Percentiles rank a stretch among this genome's conserved stretches.
Evolutionary conservation across 2,113 vertebrate genomes (phyloP).

Genomic region (Damaliscus lunatus): DNA sequence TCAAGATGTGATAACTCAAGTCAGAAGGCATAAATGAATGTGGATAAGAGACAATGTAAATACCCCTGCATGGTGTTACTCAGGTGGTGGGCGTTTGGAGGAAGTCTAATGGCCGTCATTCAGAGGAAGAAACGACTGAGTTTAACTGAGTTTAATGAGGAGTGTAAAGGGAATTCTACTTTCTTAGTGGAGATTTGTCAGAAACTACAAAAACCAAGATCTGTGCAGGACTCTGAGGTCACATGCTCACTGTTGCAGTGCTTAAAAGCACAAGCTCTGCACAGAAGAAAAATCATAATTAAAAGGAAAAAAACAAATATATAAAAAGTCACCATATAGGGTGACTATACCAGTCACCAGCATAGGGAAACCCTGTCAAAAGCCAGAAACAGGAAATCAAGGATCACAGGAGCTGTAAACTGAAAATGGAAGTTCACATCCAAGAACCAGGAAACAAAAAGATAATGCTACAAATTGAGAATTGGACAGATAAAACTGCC

Average conservation of each 20-base stretch:
- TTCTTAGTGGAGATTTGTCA: background rate
- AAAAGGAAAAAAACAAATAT: background rate
- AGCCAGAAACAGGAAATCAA: background rate
- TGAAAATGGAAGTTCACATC: constrained; percentile 1
- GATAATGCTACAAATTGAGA: constrained; percentile 1
- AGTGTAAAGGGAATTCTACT: background rate
- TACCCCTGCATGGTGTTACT: background rate
- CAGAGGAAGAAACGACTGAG: background rate
- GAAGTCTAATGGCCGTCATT: background rate
- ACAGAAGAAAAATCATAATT: background rate
- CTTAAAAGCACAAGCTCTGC: background rate
- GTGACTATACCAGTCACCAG: background rate
- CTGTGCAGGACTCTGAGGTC: background rate
- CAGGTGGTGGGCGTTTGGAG: background rate
- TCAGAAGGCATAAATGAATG: background rate
- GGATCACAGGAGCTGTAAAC: background rate
- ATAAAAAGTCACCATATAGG: background rate
- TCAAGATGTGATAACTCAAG: background rate
- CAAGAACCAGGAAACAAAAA: background rate
- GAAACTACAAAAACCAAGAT: background rate
- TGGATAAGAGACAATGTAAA: background rate
- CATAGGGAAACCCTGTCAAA: background rate
- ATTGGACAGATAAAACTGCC: background rate
- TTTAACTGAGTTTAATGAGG: background rate
- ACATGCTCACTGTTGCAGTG: background rate